A percentile compares a stretch with the other conserved stretches of the same genome.
Conservation (phyloP, 2,797 vertebrate genomes). For the Merluccius polli region DNA sequence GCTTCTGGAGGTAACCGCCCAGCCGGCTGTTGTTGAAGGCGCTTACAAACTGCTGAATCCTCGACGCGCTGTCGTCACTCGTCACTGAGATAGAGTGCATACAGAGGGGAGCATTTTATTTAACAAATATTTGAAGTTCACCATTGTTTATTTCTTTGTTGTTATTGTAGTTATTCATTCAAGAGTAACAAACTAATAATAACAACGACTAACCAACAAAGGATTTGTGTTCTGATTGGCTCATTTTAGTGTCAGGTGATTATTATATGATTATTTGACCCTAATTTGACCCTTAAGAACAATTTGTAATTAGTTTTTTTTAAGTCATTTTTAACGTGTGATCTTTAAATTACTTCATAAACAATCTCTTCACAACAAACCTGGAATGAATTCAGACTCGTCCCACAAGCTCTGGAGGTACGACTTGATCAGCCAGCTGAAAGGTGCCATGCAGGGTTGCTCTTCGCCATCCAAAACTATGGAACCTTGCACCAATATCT, state of each 20-base stretch:
- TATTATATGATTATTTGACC: no score
- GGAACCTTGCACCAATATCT: constrained; percentile 61
- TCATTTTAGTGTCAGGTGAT: no score
- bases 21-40: constrained; percentile 56
- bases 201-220: background rate
- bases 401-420: constrained; percentile 70
- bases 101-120: background rate
- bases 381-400: constrained; percentile 70
- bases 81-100: constrained; percentile 33
- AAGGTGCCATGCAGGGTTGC: constrained; percentile 54
- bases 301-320: background rate
- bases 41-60: constrained; percentile 63
- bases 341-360: background rate
- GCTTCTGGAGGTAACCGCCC: constrained; percentile 48
- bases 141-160: background rate
- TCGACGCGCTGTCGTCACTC: constrained; percentile 31
- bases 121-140: background rate
- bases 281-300: background rate
- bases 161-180: background rate
- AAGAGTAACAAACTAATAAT: background rate
- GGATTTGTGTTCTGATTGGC: background rate
- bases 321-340: no score
- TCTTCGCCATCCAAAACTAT: constrained; percentile 53
- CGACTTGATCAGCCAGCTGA: constrained; percentile 68
- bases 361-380: constrained; percentile 33